Conservation (phyloP, 2,888 invertebrate genomes). For the Dasysyrphus albostriatus region DNA sequence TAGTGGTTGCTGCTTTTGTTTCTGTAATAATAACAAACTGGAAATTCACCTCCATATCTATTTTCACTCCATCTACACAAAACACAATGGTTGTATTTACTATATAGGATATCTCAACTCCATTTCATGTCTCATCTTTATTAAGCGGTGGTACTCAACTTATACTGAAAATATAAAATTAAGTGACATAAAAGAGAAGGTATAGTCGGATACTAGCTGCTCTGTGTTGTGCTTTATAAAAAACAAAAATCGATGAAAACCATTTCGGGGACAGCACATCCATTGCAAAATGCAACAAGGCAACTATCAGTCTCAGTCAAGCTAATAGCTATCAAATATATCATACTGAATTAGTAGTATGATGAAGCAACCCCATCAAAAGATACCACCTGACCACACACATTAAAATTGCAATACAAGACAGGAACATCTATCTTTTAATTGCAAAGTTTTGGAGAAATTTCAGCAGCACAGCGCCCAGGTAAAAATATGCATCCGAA, state of each 20-base stretch:
- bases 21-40: too few relatives aligned
- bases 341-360: slow-evolving; percentile 21
- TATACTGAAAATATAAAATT: too few relatives aligned
- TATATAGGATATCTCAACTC: too few relatives aligned
- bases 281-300: slow-evolving; percentile 32
- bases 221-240: neutral
- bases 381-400: slow-evolving; percentile 6
- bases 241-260: slow-evolving; percentile 40
- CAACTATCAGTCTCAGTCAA: slow-evolving; percentile 29
- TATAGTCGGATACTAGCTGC: too few relatives aligned
- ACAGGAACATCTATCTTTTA: neutral
- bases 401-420: neutral
- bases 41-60: too few relatives aligned
- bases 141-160: too few relatives aligned
- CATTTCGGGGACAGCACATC: neutral
- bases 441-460: neutral
- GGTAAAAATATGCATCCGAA: neutral
- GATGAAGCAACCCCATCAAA: slow-evolving; percentile 1
- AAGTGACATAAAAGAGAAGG: too few relatives aligned
- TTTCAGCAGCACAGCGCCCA: neutral
- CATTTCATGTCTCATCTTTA: too few relatives aligned
- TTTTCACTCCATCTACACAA: too few relatives aligned
- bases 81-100: too few relatives aligned
- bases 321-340: slow-evolving; percentile 24
- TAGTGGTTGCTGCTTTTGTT: too few relatives aligned